These are phyloP conservation scores for Microctonus hyperodae DNA, from an alignment of 2,888 invertebrate species.

Conservation along the genomic window DNA sequence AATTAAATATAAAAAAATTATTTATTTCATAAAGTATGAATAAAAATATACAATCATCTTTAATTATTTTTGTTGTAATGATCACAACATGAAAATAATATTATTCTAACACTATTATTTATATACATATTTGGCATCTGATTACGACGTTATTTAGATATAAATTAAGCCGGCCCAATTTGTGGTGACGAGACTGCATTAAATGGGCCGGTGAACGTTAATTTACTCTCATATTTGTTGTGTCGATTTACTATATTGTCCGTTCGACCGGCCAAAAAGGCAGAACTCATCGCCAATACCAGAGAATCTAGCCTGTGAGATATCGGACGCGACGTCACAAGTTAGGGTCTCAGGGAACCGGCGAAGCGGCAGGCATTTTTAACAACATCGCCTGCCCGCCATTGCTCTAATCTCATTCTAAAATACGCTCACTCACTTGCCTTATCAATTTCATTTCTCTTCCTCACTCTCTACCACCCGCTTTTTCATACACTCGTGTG, in stretches of 20 bases:
- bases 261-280: constrained; percentile 54
- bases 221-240: not conserved
- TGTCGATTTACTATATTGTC: constrained; percentile 3
- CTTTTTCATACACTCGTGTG: not conserved
- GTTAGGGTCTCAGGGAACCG: constrained; percentile 82
- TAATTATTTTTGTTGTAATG: no score
- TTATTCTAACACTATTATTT: not conserved
- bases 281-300: constrained; percentile 70
- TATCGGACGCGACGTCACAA: constrained; percentile 72
- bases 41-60: no score
- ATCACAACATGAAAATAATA: no score
- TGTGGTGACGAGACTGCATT: constrained; percentile 27
- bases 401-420: constrained; percentile 45
- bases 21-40: no score
- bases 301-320: constrained; percentile 78
- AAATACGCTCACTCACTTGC: constrained; percentile 34
- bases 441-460: constrained; percentile 15
- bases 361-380: constrained; percentile 66
- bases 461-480: not conserved
- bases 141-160: not conserved
- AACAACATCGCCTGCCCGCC: constrained; percentile 58
- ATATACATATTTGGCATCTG: not conserved
- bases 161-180: constrained; percentile 21
- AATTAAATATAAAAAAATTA: no score
- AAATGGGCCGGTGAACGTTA: constrained; percentile 24